A percentile compares a stretch with the other conserved stretches of the same genome.
phyloP scores from a whole-genome alignment of 2,113 vertebrate species.

The Ailuropoda melanoleuca region DNA sequence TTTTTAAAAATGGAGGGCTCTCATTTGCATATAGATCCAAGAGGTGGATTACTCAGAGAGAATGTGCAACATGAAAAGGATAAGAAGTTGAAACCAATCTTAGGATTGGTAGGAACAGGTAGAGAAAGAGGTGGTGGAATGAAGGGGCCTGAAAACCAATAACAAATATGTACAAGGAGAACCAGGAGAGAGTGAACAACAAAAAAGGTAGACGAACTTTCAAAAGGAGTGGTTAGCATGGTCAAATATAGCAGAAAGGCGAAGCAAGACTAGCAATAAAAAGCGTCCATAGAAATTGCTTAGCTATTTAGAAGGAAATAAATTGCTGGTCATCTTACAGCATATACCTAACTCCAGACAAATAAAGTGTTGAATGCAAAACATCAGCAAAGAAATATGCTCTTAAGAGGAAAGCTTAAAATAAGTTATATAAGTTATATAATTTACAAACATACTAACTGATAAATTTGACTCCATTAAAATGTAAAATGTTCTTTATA shows the following conservation, averaged over 20 bases:
- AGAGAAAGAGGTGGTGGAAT: background rate
- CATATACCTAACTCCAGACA: background rate
- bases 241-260: background rate
- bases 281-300: background rate
- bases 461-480: conserved; percentile 16
- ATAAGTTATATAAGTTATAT: background rate
- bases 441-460: conserved; percentile 20
- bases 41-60: background rate
- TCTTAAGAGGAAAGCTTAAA: conserved; percentile 21
- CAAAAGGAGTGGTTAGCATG: background rate
- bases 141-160: background rate
- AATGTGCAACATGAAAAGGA: background rate
- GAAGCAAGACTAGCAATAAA: background rate
- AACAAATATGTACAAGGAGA: background rate
- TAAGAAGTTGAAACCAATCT: background rate
- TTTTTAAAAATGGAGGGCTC: background rate
- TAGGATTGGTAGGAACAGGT: background rate
- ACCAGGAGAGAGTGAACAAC: background rate
- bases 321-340: background rate
- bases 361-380: background rate
- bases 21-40: background rate
- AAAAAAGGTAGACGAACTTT: background rate
- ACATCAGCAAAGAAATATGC: conserved; percentile 12
- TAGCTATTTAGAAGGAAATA: background rate
- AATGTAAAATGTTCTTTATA: background rate